A percentile compares a stretch with the other conserved stretches of the same genome.
phyloP scores from a whole-genome alignment of 2,113 vertebrate genomes.

The Strigops habroptila region DNA sequence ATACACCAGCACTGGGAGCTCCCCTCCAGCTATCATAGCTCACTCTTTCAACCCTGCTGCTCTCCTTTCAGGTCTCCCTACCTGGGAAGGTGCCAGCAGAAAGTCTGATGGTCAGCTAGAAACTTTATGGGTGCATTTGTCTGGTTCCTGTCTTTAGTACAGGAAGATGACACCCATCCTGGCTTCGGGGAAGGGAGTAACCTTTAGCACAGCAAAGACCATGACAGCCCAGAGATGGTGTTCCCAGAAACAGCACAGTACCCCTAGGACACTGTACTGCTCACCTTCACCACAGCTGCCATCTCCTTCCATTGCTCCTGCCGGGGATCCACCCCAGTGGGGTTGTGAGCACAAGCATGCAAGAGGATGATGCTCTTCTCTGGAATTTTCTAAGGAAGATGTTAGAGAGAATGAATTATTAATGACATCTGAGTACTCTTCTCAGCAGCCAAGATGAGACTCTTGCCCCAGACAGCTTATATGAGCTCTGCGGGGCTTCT shows the following conservation, averaged over 20 bases:
- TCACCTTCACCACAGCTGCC: constrained; percentile 84
- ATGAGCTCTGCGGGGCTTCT: not conserved
- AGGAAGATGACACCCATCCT: not conserved
- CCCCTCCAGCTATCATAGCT: not conserved
- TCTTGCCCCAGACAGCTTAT: not conserved
- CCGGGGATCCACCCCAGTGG: constrained; percentile 93
- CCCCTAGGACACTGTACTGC: not conserved
- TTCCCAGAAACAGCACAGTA: not conserved
- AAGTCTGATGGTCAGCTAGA: not conserved
- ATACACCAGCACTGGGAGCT: not conserved
- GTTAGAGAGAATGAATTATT: not conserved
- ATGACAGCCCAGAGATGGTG: not conserved
- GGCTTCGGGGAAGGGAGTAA: not conserved
- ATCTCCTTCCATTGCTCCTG: constrained; percentile 96
- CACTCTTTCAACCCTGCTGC: not conserved
- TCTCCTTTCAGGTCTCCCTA: not conserved
- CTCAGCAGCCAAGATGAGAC: not conserved
- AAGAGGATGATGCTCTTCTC: constrained; percentile 90
- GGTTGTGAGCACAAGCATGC: constrained; percentile 97
- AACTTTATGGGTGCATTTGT: not conserved
- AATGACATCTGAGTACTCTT: not conserved
- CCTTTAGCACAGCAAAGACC: not conserved
- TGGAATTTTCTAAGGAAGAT: constrained; percentile 87
- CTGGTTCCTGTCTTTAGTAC: not conserved
- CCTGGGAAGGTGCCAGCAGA: not conserved